Base-by-base conservation (phyloP, 2,797 vertebrate species). In the Pseudotriccus pelzelni region DNA sequence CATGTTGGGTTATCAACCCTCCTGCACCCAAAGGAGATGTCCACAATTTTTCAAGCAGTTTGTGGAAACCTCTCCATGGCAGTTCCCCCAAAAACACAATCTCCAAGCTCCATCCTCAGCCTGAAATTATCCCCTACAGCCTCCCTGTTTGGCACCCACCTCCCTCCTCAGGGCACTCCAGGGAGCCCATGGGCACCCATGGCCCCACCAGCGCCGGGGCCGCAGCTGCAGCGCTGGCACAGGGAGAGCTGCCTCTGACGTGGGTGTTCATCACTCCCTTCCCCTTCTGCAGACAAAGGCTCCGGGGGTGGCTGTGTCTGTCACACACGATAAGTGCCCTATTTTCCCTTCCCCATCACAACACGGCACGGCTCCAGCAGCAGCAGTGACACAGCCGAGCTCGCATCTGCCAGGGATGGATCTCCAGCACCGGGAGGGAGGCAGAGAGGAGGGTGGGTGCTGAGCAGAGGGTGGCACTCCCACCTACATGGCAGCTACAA, bases 1-100 rank as follows among this genome's bases (percentile, higher is more conserved):
- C 41, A 9, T 30, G 22, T 2, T 34, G 67, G 43, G 46, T 69
- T 44, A 7, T 34, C 24, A 3, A 62, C 25, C 12, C 17, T 0
- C 22, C 52, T 7, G 30, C 50, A 43, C 27, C 69, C 9, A 0
- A 0, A 6, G 0, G 39, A 37, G 58, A 19, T 4, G 14, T 4
- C 37, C 1, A 2, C 25, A 23, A 12, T 18, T 53, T 27, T 30
- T 52, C 39, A 11, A 18, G 16, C 8, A 30, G 46, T 22, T 50
- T 17, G 18, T 25, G 32, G 41, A 52, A 84, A 52, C 3, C 3
- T 23, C 23, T 34, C 36, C 37, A 0, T 0, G 17, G n/a, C 7
- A 27, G 3, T 39, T 8, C 21, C 56, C 28, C 7, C 8, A 3
- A 50, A 84, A 89, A 21, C 12, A 5, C 18, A 4, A 3, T 62